Evolutionary conservation across 2,888 invertebrate genomes (phyloP), one percentile per base, ranked within the genome.

Genomic region (Torymus texanus): DNA sequence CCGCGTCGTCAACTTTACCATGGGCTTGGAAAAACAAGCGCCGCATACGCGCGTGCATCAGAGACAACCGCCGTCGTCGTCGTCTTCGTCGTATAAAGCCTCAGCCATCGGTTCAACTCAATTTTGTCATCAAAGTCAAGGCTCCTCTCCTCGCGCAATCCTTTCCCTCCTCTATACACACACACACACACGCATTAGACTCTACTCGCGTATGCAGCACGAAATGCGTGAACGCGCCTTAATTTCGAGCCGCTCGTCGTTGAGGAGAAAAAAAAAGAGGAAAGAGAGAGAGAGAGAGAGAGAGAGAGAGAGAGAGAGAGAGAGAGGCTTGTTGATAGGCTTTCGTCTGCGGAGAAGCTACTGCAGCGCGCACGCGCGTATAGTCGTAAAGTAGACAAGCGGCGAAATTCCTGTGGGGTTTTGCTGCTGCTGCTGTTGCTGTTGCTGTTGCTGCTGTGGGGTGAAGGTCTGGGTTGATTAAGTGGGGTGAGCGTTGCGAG

Each of bases 161-260:
- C 29, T 29, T 29, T 29, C 41, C 10, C 41, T 41, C 41, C 41
- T 8, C 8, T 8, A 8, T 8, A 4, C 59, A 55, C 16, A n/a
- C 62, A 21, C 14, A 50, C 56, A 13, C 59, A 55, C 41, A 24
- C 56, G 66, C 59, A 63, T 50, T 24, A 18, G 50, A 21, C 1
- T 1, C 41, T 41, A 41, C 41, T 41, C 8, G 10, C 41, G 41
- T 41, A 41, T 41, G 41, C 41, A 41, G 41, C 41, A 8, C 41
- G 41, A 8, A 5, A 8, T 41, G 41, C 50, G 65, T 59, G 72
- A 53, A 65, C 66, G 68, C 68, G 66, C 72, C 67, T 67, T 67
- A 67, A 73, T 67, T 78, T 55, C 55, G 62, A 66, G 61, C 16
- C 56, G 50, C 51, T 53, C 53, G 11, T 24, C 16, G 41, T 14